Conservation (phyloP, 2,888 invertebrate genomes). For the Andrena dorsata region DNA sequence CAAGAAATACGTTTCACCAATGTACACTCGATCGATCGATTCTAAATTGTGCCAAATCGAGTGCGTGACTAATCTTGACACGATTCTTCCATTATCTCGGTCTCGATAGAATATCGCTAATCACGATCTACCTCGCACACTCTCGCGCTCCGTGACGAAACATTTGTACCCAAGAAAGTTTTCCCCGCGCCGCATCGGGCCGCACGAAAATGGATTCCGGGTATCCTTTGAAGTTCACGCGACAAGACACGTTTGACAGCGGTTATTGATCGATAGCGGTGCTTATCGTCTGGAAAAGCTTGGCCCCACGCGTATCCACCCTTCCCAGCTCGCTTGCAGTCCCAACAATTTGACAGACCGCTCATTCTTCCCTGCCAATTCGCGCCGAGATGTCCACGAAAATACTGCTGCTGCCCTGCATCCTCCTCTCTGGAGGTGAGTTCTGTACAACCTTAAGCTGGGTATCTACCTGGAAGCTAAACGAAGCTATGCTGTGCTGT, state of each 20-base stretch:
- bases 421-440: constrained; percentile 47
- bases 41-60: constrained; percentile 38
- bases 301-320: neutral
- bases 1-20: constrained; percentile 48
- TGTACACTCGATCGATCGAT: constrained; percentile 24
- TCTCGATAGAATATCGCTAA: constrained; percentile 57
- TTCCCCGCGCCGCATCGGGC: neutral
- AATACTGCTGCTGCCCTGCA: constrained; percentile 35
- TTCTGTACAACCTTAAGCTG: neutral
- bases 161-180: constrained; percentile 12
- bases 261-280: constrained; percentile 40
- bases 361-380: constrained; percentile 7
- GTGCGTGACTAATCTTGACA: constrained; percentile 55
- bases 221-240: constrained; percentile 42
- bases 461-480: too few relatives aligned
- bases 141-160: neutral
- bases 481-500: too few relatives aligned
- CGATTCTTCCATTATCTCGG: constrained; percentile 62
- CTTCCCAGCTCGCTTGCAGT: neutral
- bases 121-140: constrained; percentile 5
- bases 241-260: constrained; percentile 10
- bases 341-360: constrained; percentile 11
- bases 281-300: constrained; percentile 38
- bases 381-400: constrained; percentile 40
- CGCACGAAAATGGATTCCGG: constrained; percentile 35